These are phyloP conservation scores for Bryconaethiops microstoma DNA, from an alignment of 2,797 vertebrate species.

Conservation along the genomic window DNA sequence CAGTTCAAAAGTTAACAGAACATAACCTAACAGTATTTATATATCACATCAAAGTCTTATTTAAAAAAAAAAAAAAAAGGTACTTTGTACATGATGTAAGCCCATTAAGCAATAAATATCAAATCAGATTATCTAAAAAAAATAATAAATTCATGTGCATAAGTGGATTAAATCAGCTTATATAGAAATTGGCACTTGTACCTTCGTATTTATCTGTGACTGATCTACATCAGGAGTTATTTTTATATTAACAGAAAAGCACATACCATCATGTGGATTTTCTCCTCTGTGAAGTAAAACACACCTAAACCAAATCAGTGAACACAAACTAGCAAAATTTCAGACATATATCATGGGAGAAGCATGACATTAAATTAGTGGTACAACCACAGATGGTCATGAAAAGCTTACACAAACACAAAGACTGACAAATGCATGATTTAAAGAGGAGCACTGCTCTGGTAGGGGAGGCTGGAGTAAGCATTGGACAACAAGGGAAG, in stretches of 20 bases:
- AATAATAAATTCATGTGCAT: constrained; percentile 11
- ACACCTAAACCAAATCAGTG: not conserved
- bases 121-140: not conserved
- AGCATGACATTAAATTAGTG: constrained; percentile 18
- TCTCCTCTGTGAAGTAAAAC: constrained; percentile 50
- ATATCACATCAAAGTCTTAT: no score
- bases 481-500: constrained; percentile 42
- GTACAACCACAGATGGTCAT: constrained; percentile 4
- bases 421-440: constrained; percentile 44
- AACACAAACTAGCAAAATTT: constrained; percentile 45
- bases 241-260: constrained; percentile 9
- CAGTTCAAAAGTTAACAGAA: no score
- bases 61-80: no score
- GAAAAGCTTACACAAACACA: constrained; percentile 34
- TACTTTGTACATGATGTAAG: no score
- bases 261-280: constrained; percentile 37
- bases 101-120: constrained; percentile 2
- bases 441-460: constrained; percentile 5
- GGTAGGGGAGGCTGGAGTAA: constrained; percentile 31
- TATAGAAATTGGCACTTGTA: constrained; percentile 60
- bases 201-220: constrained; percentile 32
- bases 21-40: no score
- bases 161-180: constrained; percentile 34
- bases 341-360: constrained; percentile 15
- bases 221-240: constrained; percentile 35